These are phyloP conservation scores for Ophonus ardosiacus DNA, from an alignment of 2,888 invertebrate species.

Conservation along the genomic window DNA sequence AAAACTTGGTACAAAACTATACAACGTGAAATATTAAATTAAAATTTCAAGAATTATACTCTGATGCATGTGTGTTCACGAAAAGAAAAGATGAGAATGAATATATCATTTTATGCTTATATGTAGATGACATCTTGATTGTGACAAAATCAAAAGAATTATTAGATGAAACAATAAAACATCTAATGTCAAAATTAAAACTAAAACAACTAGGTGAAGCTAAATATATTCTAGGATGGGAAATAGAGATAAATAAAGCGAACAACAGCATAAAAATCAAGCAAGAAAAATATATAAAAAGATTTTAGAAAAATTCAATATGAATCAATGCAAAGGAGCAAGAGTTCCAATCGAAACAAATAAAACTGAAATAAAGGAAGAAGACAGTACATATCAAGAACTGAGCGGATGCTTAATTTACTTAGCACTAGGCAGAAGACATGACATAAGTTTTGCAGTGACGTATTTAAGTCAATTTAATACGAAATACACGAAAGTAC, in stretches of 20 bases:
- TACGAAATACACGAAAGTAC: too few species aligned
- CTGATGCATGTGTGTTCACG: too few species aligned
- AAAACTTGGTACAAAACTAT: too few species aligned
- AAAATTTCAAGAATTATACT: too few species aligned
- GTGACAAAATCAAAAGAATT: neutral
- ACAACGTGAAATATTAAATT: too few species aligned
- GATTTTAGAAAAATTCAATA: neutral
- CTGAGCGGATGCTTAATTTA: neutral
- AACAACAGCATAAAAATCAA: neutral
- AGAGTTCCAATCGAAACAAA: neutral
- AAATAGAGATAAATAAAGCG: neutral
- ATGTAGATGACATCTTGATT: slow-evolving; percentile 13
- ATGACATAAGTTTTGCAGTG: too few species aligned
- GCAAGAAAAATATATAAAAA: neutral
- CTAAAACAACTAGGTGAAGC: neutral
- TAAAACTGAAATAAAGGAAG: neutral
- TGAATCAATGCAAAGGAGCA: neutral
- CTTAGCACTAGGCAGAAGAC: neutral
- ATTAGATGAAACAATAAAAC: neutral
- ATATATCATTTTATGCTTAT: neutral
- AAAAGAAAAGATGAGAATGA: neutral
- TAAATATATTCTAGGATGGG: neutral
- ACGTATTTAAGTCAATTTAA: too few species aligned
- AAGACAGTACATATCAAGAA: neutral
- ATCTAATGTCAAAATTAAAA: neutral